Percentiles rank a stretch among this genome's conserved stretches.
These are phyloP conservation scores for Heliconius sara DNA, from an alignment of 2,888 invertebrate species.

Conservation along the genomic window DNA sequence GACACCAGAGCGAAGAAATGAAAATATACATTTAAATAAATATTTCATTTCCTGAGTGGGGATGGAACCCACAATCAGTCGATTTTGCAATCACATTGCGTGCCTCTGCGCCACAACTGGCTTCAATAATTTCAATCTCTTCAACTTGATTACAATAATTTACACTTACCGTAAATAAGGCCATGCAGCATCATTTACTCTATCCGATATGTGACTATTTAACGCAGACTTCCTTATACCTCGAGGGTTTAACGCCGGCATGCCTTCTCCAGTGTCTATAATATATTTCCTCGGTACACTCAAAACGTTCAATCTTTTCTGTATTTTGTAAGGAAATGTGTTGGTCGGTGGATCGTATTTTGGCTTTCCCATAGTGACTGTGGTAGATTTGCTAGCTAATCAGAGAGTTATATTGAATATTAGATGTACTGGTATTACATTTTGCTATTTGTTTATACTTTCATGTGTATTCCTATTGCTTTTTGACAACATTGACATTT, in stretches of 20 bases:
- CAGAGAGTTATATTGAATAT: conserved; percentile 54
- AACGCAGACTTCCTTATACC: conserved; percentile 69
- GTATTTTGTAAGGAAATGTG: conserved; percentile 65
- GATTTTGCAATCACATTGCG: neutral
- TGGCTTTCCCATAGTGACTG: conserved; percentile 61
- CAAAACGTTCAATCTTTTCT: conserved; percentile 62
- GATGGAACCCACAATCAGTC: neutral
- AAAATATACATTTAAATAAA: too few species aligned
- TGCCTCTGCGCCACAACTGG: neutral
- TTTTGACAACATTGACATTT: conserved; percentile 19
- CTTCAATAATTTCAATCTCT: too few species aligned
- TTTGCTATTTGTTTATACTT: conserved; percentile 47
- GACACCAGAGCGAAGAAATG: too few species aligned
- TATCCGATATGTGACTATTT: conserved; percentile 56
- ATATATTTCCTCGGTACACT: conserved; percentile 63
- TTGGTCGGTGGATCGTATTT: conserved; percentile 63
- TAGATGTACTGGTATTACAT: conserved; percentile 49
- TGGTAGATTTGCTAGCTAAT: conserved; percentile 54
- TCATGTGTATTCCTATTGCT: conserved; percentile 39
- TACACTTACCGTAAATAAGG: conserved; percentile 68
- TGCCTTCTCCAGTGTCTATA: conserved; percentile 59
- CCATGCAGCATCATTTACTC: conserved; percentile 69
- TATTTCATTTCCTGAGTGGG: too few species aligned
- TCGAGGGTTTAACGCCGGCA: conserved; percentile 60
- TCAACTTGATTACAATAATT: neutral